Evolutionary conservation across 2,113 vertebrate genomes (phyloP).

Genomic region (Epinephelus moara): DNA sequence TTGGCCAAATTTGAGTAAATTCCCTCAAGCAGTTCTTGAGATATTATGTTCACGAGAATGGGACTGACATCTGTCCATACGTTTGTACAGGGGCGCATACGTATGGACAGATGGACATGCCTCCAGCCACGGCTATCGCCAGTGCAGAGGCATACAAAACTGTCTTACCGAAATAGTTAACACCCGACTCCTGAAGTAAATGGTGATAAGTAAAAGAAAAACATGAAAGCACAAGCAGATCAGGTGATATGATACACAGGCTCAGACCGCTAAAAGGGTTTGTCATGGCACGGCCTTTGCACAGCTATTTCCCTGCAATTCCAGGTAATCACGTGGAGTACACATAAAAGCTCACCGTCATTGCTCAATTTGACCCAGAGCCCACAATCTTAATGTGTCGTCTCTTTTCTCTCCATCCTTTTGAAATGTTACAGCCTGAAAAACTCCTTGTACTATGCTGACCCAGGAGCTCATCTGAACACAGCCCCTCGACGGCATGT

Average conservation of each 20-base stretch:
- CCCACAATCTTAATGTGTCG: conserved; percentile 13
- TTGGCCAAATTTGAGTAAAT: no score
- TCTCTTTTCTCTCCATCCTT: background rate
- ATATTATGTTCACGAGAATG: no score
- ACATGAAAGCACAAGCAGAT: conserved; percentile 26
- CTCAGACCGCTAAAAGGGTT: conserved; percentile 17
- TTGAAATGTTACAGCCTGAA: conserved; percentile 15
- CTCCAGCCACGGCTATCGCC: no score
- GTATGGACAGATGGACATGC: no score
- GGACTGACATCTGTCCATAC: no score
- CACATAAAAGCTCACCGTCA: conserved; percentile 44
- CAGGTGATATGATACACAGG: conserved; percentile 11
- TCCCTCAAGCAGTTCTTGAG: no score
- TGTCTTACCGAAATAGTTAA: background rate
- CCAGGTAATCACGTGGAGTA: conserved; percentile 61
- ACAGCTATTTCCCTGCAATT: conserved; percentile 64
- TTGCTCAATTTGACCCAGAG: conserved; percentile 54
- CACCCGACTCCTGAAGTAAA: conserved; percentile 2
- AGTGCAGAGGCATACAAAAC: no score
- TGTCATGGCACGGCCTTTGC: conserved; percentile 45
- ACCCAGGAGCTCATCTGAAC: conserved; percentile 6
- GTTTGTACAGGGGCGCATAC: no score
- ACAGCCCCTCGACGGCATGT: background rate
- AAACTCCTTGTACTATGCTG: background rate
- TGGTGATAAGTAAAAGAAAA: conserved; percentile 2